Percentiles rank a stretch among this genome's conserved stretches.
Conservation (phyloP, 2,797 vertebrate genomes). For the Cuniculus paca region DNA sequence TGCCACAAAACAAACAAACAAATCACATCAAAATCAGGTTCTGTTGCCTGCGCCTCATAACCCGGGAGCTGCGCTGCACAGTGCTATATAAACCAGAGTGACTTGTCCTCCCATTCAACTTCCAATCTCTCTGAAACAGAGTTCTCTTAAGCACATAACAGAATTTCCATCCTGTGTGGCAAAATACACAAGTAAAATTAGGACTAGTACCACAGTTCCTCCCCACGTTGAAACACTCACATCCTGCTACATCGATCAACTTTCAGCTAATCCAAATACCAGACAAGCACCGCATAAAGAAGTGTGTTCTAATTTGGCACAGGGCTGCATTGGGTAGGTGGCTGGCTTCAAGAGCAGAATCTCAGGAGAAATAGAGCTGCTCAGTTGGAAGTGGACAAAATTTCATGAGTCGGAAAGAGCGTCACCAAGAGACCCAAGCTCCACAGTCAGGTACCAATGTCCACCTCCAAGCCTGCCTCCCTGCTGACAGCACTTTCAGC, state of each 20-base stretch:
- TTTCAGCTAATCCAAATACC: not conserved
- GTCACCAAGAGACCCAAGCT: not conserved
- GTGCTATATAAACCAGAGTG: not conserved
- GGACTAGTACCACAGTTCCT: not conserved
- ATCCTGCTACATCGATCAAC: not conserved
- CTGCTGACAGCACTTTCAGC: not conserved
- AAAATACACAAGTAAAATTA: not conserved
- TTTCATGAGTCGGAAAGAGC: fast-evolving
- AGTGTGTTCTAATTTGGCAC: not conserved
- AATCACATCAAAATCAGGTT: not conserved
- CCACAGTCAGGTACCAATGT: no score
- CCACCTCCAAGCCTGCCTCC: not conserved
- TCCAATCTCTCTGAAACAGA: not conserved
- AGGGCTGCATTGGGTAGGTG: not conserved
- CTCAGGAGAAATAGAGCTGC: not conserved
- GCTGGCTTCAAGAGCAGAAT: fast-evolving
- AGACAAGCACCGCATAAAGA: not conserved
- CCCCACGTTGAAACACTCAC: not conserved
- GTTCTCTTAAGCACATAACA: not conserved
- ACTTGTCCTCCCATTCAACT: not conserved
- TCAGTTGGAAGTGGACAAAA: not conserved
- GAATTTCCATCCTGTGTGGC: not conserved
- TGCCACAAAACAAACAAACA: no score
- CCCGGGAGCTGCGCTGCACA: not conserved
- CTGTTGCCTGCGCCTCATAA: not conserved